Evolutionary conservation across 92 coral and sea anemone genomes (phyloP), one percentile per base, ranked within the genome.

Genomic region (Epizoanthus rinbou): DNA sequence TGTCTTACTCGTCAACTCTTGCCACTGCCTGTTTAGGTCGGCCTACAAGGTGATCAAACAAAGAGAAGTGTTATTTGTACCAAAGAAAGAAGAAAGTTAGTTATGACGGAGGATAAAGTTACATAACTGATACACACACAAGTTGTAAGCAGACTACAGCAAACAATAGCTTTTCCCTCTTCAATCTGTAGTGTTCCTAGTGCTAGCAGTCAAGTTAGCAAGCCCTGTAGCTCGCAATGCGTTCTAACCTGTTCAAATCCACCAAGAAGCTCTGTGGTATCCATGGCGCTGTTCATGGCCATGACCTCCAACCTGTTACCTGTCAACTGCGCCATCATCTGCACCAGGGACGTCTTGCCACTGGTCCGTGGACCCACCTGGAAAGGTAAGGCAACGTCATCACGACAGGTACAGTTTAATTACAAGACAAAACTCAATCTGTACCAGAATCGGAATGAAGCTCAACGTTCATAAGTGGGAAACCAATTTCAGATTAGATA

Each of bases 241-340:
- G 52, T 17, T 5, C 74, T 10, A 64, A 93, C 99, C 93, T 96
- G 99, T 84, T 96, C 99, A 89, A 90, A 96, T 37, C 99, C 99
- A 0, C 99, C 99, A 16, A 96, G 91, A 0, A 96, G 93, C 82
- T 94, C 99, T 22, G 98, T 96, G 8, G 99, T 96, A 60, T 96
- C 99, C 92, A 91, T 93, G 35, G 99, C 93, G 65, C 98, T 94
- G 85, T 96, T 96, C 98, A 94, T 96, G 1, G 99, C 98, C 95
- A 96, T 90, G 68, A 94, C 94, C 43, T 96, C 99, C 41, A 96
- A 87, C 65, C 90, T 92, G 80, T 88, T 94, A 17, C 99, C 97
- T 52, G 98, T 96, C 89, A 96, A 87, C 53, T 92, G 87, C 15
- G 99, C 92, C 18, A 88, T 74, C 84, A 96, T 80, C 62, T 91